phyloP scores from a whole-genome alignment of 2,797 vertebrate species.

The Tympanoctomys barrerae region DNA sequence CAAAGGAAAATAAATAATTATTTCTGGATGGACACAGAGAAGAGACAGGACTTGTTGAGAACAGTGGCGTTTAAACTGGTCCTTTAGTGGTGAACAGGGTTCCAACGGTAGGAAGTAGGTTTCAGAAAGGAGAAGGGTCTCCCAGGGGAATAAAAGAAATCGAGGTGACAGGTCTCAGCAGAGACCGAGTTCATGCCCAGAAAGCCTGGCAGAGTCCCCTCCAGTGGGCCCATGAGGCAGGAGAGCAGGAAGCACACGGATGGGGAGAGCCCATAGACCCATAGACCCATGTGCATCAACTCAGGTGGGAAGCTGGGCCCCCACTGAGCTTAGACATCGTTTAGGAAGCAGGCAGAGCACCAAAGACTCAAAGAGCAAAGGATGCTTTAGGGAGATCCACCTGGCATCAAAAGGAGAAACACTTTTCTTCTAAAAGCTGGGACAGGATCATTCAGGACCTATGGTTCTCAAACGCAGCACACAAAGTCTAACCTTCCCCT shows the following conservation, averaged over 20 bases:
- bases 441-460: not conserved
- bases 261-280: not conserved
- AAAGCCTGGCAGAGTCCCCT: not conserved
- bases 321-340: not conserved
- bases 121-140: not conserved
- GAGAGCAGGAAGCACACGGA: not conserved
- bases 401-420: not conserved
- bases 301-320: not conserved
- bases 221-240: too few relatives aligned
- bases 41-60: not conserved
- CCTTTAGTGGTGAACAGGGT: not conserved
- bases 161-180: not conserved
- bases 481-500: conserved; percentile 78
- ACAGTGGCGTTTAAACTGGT: not conserved
- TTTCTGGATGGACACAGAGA: not conserved
- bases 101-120: not conserved
- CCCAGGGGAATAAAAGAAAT: not conserved
- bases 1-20: not conserved
- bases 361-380: not conserved
- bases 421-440: conserved; percentile 29
- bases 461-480: not conserved
- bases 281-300: too few relatives aligned
- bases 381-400: not conserved
- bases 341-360: not conserved
- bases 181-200: not conserved